Evolutionary conservation across 2,113 vertebrate species (phyloP).

Genomic region (Rhinopomastus cyanomelas): DNA sequence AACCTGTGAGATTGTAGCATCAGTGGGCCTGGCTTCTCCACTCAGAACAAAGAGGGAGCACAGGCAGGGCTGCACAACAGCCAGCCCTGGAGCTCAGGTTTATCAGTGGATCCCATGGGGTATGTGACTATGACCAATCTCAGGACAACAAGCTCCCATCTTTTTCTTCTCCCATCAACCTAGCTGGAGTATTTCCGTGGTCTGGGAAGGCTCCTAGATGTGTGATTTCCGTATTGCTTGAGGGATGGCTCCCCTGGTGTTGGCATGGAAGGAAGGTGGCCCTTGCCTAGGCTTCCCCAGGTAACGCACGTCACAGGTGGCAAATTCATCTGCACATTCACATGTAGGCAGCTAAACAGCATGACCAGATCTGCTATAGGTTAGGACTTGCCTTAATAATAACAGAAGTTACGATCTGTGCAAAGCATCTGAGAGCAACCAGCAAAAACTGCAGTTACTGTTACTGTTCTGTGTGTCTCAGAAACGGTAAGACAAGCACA

Average conservation of each 20-base stretch:
- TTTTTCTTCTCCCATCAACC: neutral
- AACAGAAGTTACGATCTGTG: neutral
- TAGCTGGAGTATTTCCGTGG: neutral
- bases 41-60: neutral
- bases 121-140: neutral
- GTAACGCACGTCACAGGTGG: neutral
- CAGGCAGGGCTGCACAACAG: neutral
- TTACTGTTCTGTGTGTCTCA: neutral
- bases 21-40: neutral
- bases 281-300: neutral
- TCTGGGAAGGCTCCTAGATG: neutral
- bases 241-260: neutral
- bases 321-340: neutral
- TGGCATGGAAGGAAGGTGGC: neutral
- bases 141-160: neutral
- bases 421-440: neutral
- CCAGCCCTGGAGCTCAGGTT: neutral
- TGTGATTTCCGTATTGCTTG: neutral
- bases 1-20: neutral
- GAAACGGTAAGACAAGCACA: neutral
- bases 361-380: neutral
- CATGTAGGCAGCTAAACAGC: neutral
- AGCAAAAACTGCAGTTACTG: neutral
- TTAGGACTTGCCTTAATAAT: neutral
- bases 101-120: neutral